Percentiles rank a stretch among this genome's conserved stretches.
Conservation (phyloP, 2,113 vertebrate species). For the Camelus bactrianus region DNA sequence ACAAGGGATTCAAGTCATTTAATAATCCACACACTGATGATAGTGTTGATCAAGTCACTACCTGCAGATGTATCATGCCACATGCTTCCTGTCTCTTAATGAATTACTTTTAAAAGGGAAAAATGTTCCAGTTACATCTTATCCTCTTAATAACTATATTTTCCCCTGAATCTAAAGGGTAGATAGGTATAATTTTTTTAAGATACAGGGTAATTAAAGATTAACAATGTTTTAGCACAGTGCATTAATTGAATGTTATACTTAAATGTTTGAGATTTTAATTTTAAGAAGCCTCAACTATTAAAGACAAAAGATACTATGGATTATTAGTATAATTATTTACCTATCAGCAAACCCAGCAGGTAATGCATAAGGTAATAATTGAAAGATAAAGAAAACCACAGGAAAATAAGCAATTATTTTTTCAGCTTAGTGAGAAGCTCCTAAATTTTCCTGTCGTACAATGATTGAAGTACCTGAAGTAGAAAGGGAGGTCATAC, state of each 20-base stretch:
- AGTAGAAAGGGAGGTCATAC: background rate
- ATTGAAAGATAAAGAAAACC: slow-evolving; percentile 22
- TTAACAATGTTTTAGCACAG: background rate
- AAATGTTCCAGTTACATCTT: background rate
- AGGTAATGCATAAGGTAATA: background rate
- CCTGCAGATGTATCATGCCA: background rate
- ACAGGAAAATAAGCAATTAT: background rate
- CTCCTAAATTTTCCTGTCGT: background rate
- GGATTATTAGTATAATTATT: slow-evolving; percentile 15
- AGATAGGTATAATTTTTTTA: background rate
- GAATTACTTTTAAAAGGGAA: background rate
- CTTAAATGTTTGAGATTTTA: slow-evolving; percentile 22
- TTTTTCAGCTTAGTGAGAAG: background rate
- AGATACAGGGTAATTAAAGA: background rate
- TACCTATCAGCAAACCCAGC: slow-evolving; percentile 3
- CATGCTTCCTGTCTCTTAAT: background rate
- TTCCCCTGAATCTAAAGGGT: background rate
- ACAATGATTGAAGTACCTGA: background rate
- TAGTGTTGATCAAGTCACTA: background rate
- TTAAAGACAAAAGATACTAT: background rate
- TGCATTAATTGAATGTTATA: background rate
- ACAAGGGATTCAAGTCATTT: background rate
- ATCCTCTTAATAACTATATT: background rate
- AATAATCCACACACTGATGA: background rate
- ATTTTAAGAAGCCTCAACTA: slow-evolving; percentile 6